Conservation (phyloP, 92 coral and sea anemone genomes). For the Paramuricea clavata region DNA sequence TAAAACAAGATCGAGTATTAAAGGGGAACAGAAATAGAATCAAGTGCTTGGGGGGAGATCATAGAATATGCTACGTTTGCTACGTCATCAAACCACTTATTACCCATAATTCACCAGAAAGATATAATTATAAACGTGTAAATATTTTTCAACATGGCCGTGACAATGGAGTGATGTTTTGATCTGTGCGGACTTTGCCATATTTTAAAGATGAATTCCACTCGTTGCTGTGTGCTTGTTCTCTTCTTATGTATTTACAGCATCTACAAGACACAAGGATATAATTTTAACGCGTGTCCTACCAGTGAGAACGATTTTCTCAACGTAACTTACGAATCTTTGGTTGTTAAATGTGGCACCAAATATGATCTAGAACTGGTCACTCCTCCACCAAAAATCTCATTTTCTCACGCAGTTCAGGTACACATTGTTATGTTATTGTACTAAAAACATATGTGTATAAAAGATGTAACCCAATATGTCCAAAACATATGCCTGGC, state of each 20-base stretch:
- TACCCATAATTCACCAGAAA: too few relatives aligned
- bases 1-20: too few relatives aligned
- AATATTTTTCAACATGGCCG: too few relatives aligned
- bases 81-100: too few relatives aligned
- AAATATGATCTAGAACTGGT: neutral
- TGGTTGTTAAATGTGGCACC: constrained; percentile 14
- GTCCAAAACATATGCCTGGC: too few relatives aligned
- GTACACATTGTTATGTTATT: neutral
- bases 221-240: neutral
- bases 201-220: neutral
- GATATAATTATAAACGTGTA: too few relatives aligned
- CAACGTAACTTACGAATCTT: constrained; percentile 18
- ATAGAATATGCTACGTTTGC: neutral
- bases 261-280: neutral
- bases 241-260: neutral
- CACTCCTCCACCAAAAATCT: constrained; percentile 9
- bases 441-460: too few relatives aligned
- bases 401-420: constrained; percentile 21
- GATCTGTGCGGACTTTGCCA: too few relatives aligned
- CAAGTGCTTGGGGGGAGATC: too few relatives aligned
- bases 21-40: too few relatives aligned
- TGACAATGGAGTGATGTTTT: too few relatives aligned
- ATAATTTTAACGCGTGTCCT: constrained; percentile 23
- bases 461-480: too few relatives aligned
- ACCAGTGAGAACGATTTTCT: neutral